phyloP scores from a whole-genome alignment of 2,888 invertebrate species.

The Bugula neritina region DNA sequence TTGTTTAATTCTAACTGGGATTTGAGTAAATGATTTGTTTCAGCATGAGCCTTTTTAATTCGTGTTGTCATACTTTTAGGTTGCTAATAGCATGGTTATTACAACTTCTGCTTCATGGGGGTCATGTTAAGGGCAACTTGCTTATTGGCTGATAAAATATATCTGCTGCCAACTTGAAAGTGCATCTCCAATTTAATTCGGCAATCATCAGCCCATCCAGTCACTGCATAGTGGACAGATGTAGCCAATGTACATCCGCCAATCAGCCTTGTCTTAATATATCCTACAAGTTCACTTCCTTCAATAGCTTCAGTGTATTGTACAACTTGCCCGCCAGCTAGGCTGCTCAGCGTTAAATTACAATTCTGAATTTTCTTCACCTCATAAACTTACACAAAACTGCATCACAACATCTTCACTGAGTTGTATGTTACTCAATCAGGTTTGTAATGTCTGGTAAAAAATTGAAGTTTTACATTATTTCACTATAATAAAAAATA shows the following conservation, averaged over 20 bases:
- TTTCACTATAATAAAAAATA: too few species aligned
- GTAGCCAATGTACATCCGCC: background rate
- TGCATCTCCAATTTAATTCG: background rate
- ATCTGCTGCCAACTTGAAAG: background rate
- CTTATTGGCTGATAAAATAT: background rate
- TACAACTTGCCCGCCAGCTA: background rate
- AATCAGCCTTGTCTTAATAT: background rate
- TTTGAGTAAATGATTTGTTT: too few species aligned
- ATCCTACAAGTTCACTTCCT: background rate
- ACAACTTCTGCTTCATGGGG: slow-evolving; percentile 7
- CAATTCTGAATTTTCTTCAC: background rate
- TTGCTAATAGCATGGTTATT: slow-evolving; percentile 18
- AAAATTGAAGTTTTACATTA: too few species aligned
- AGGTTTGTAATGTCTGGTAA: background rate
- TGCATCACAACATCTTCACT: background rate
- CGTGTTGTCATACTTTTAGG: slow-evolving; percentile 20
- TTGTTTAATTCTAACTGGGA: background rate
- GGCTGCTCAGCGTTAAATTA: background rate
- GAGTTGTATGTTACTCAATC: background rate
- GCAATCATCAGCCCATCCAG: background rate
- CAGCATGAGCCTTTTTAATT: too few species aligned
- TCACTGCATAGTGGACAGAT: background rate
- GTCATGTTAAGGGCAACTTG: background rate
- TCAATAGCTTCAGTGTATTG: background rate
- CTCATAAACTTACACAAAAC: background rate